A percentile compares a stretch with the other conserved stretches of the same genome.
Conservation (phyloP, 2,888 invertebrate genomes). For the Lasioglossum malachurum region DNA sequence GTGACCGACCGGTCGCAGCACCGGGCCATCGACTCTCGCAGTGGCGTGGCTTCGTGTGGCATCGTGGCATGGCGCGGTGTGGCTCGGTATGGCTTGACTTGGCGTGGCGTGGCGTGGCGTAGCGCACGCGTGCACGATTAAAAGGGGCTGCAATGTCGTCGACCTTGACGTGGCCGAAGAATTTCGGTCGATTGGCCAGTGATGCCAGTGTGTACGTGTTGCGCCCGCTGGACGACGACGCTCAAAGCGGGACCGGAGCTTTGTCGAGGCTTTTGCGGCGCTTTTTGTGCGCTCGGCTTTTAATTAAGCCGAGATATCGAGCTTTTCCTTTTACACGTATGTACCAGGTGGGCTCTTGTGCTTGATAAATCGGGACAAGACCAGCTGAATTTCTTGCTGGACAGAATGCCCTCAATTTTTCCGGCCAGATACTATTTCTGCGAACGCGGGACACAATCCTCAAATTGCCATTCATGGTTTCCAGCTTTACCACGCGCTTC, state of each 20-base stretch:
- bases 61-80: neutral
- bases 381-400: neutral
- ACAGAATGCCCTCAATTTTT: neutral
- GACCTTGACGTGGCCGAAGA: constrained; percentile 68
- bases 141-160: constrained; percentile 71
- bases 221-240: constrained; percentile 25
- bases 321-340: constrained; percentile 30
- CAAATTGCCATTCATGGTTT: neutral
- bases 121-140: constrained; percentile 72
- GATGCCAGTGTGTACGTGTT: constrained; percentile 35
- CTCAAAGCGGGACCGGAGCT: constrained; percentile 46
- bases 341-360: constrained; percentile 21
- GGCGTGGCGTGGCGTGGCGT: neutral
- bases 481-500: neutral
- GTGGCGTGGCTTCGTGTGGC: neutral
- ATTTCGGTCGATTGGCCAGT: constrained; percentile 25
- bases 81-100: too few species aligned
- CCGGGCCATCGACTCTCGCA: constrained; percentile 61
- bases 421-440: neutral
- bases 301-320: constrained; percentile 62
- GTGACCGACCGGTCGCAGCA: constrained; percentile 74
- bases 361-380: constrained; percentile 50
- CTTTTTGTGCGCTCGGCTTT: constrained; percentile 47
- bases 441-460: neutral
- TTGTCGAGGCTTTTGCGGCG: constrained; percentile 55